A percentile compares a stretch with the other conserved stretches of the same genome.
Evolutionary conservation across 2,888 invertebrate species (phyloP).

Genomic region (Tipula lateralis): DNA sequence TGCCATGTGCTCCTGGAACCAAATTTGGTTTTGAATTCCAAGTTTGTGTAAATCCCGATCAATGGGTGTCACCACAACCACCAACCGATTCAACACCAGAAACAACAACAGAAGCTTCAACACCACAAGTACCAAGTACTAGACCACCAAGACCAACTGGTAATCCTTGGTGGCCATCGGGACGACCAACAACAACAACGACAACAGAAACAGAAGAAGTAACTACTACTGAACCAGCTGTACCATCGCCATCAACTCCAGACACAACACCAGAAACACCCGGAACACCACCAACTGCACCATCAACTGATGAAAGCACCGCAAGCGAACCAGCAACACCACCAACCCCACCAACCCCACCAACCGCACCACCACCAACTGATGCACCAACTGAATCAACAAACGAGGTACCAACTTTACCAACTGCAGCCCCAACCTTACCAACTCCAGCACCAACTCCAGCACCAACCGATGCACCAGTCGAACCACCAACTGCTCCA

Average conservation of each 20-base stretch:
- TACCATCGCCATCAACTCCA: neutral
- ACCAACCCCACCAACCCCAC: slow-evolving; percentile 38
- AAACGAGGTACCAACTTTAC: neutral
- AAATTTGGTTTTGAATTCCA: slow-evolving; percentile 45
- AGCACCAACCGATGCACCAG: neutral
- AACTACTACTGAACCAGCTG: neutral
- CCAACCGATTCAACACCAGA: neutral
- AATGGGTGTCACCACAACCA: slow-evolving; percentile 31
- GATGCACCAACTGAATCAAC: slow-evolving; percentile 31
- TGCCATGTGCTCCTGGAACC: slow-evolving; percentile 37
- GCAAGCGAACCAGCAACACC: slow-evolving; percentile 31
- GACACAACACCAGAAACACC: neutral
- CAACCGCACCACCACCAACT: slow-evolving; percentile 31
- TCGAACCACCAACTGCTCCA: neutral
- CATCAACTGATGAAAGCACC: neutral
- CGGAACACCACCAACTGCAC: neutral
- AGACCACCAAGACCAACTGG: slow-evolving; percentile 29
- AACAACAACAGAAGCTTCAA: slow-evolving; percentile 33
- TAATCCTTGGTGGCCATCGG: neutral
- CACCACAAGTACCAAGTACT: neutral
- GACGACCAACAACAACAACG: neutral
- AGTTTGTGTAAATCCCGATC: slow-evolving; percentile 37
- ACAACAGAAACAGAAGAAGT: neutral
- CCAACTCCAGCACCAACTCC: slow-evolving; percentile 30
- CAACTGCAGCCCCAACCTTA: slow-evolving; percentile 25